Evolutionary conservation across 2,113 vertebrate species (phyloP).

Genomic region (Myanophis thanlyinensis): DNA sequence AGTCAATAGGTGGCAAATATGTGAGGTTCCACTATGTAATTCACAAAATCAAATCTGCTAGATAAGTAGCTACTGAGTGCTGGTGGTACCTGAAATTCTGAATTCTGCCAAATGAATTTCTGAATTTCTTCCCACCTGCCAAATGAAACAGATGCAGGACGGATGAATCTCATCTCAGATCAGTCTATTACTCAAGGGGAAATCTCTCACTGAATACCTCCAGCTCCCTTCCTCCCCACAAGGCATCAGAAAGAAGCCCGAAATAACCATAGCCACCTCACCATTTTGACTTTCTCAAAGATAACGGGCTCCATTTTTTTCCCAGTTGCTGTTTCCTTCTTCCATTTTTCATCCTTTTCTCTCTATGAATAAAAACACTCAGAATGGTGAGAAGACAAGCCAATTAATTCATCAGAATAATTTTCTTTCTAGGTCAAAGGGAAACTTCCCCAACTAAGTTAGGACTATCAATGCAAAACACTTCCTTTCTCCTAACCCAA

Average conservation of each 20-base stretch:
- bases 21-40: not conserved
- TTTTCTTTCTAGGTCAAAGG: not conserved
- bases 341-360: constrained; percentile 82
- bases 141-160: not conserved
- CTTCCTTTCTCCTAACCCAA: not conserved
- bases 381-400: not conserved
- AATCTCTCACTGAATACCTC: not conserved
- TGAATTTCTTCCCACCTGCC: too few relatives aligned
- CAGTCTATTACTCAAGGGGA: too few relatives aligned
- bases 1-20: not conserved
- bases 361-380: constrained; percentile 72
- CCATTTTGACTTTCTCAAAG: constrained; percentile 98
- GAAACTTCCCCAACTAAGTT: not conserved
- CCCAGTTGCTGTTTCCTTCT: constrained; percentile 79
- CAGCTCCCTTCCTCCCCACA: not conserved
- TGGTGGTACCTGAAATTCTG: too few relatives aligned
- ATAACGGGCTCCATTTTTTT: constrained; percentile 86
- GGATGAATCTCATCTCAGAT: not conserved
- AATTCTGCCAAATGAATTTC: too few relatives aligned
- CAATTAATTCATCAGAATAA: not conserved
- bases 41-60: not conserved
- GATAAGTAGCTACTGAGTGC: not conserved
- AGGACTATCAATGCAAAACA: not conserved
- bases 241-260: not conserved
- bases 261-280: constrained; percentile 54